Percentiles rank a stretch among this genome's conserved stretches.
phyloP scores from a whole-genome alignment of 2,113 vertebrate species.

The Mormyrus lacerda region DNA sequence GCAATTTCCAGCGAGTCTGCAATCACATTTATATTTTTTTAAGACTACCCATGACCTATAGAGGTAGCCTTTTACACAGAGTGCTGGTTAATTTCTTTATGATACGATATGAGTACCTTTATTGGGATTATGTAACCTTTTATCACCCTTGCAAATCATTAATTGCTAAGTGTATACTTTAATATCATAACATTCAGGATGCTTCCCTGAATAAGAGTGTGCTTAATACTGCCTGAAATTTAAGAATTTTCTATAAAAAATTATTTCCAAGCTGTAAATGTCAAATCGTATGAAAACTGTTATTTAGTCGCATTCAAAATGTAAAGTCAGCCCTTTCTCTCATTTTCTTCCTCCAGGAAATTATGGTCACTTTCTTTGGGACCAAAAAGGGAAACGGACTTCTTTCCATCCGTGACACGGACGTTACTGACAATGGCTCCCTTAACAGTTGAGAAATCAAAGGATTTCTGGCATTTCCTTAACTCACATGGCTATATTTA shows the following conservation, averaged over 20 bases:
- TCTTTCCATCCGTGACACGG: constrained; percentile 47
- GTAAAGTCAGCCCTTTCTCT: constrained; percentile 18
- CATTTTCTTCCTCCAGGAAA: constrained; percentile 41
- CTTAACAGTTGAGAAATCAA: constrained; percentile 52
- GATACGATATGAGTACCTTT: background rate
- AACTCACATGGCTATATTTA: constrained; percentile 49
- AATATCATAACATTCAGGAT: background rate
- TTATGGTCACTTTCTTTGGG: constrained; percentile 34
- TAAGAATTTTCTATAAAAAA: constrained; percentile 6
- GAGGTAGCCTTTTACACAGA: background rate
- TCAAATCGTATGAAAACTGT: background rate
- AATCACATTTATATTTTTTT: background rate
- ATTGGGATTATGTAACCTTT: background rate
- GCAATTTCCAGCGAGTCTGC: background rate
- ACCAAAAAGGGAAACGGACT: constrained; percentile 45
- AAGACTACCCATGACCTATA: background rate
- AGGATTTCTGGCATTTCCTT: constrained; percentile 52
- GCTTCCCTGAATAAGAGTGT: background rate
- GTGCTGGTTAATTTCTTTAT: background rate
- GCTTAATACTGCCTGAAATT: background rate
- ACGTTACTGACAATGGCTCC: constrained; percentile 30
- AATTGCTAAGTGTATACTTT: background rate
- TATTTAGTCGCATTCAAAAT: background rate
- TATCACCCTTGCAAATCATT: background rate
- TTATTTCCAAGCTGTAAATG: constrained; percentile 13